A percentile compares a stretch with the other conserved stretches of the same genome.
These are phyloP conservation scores for Butorides virescens DNA, from an alignment of 2,113 vertebrate genomes.

Conservation along the genomic window DNA sequence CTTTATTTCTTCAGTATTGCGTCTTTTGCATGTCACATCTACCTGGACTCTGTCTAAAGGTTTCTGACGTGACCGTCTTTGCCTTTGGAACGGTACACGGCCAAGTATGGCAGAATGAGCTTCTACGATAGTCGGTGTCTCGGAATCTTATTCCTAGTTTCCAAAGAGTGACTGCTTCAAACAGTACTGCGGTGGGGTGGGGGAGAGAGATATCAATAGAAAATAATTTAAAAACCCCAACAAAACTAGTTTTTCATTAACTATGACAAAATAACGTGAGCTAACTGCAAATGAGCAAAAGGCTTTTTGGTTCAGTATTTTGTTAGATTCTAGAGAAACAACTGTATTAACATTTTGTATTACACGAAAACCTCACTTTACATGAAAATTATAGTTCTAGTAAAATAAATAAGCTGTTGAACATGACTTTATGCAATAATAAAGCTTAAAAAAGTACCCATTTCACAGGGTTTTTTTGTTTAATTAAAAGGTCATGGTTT, in stretches of 20 bases:
- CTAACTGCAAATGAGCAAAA: neutral
- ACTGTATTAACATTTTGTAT: neutral
- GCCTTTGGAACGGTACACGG: neutral
- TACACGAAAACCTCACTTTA: neutral
- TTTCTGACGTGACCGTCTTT: neutral
- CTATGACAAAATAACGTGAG: neutral
- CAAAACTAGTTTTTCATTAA: neutral
- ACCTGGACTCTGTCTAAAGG: neutral
- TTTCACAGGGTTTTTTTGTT: neutral
- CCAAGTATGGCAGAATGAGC: neutral
- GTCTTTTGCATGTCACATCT: neutral
- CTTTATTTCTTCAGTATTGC: neutral
- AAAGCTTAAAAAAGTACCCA: neutral
- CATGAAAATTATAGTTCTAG: neutral
- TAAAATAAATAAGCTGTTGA: rapidly evolving
- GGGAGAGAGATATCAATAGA: neutral
- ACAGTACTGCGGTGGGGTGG: neutral
- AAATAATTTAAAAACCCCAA: neutral
- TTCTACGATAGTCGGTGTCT: neutral
- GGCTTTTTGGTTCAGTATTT: neutral
- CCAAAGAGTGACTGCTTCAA: neutral
- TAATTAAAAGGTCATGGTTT: neutral
- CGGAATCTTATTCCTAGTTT: neutral
- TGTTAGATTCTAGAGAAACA: neutral
- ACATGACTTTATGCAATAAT: neutral